Evolutionary conservation across 1,140 invertebrate genomes (phyloP), one percentile per base, ranked within the genome.

Genomic region (Nylanderia fulva): DNA sequence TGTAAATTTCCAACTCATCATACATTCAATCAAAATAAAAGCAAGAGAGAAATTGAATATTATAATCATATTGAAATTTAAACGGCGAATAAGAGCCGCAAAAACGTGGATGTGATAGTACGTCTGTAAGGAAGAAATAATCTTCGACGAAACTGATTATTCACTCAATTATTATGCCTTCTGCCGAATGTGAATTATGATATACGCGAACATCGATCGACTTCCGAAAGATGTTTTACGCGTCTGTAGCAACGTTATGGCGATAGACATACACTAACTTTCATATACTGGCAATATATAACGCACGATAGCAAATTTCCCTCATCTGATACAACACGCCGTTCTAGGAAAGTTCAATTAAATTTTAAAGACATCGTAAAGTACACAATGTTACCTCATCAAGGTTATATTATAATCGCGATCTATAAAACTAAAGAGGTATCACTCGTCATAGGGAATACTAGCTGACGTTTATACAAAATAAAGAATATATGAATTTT

Each of bases 321-420:
- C 29, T 58, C 42, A n/a, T 71, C 24, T 24, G 24, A 80, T 54
- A 39, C 29, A 52, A 27, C 52, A 24, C 52, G 24, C 56, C 33
- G 11, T 80, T 58, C 18, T 6, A 33, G 18, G 9, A 9, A 52
- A 58, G 58, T 27, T 71, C 69, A 80, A 80, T 80, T 71, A 80
- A 71, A 80, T 80, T 80, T 71, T 80, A 27, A 71, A 13, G 24
- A 24, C 18, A 36, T 52, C 7, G 13, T 80, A 80, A 69, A 24
- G 2, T 45, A 29, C 7, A 24, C 54, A 79, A 79, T 48, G 11
- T 42, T 42, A 36, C 13, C 15, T 45, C 21, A 58, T 79, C 45
- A 69, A 69, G 21, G 11, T 18, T 80, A 36, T 21, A 11, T 18
- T 80, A 36, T 21, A 56, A 29, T 79, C 45, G 60, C 27, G 61